These are phyloP conservation scores for Melanotaenia maccullochi DNA, from an alignment of 2,797 vertebrate species.

Conservation along the genomic window DNA sequence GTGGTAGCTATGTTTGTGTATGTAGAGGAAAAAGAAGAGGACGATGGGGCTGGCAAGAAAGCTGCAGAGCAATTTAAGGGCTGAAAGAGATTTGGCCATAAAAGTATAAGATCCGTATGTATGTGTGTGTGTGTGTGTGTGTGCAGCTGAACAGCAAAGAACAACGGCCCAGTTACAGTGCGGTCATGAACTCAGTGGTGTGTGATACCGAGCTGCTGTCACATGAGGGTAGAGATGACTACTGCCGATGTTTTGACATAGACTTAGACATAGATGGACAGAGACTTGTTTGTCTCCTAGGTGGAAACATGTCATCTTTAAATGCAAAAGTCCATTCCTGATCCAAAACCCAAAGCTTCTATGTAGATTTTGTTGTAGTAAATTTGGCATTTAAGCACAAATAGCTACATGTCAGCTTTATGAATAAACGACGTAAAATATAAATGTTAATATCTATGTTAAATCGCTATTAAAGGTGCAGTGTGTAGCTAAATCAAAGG, in stretches of 20 bases:
- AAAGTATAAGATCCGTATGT: constrained; percentile 1
- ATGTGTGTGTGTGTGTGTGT: neutral
- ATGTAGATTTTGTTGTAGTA: neutral
- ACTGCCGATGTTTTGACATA: constrained; percentile 41
- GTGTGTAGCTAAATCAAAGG: too few species aligned
- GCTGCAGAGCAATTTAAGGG: constrained; percentile 16
- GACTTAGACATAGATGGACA: constrained; percentile 25
- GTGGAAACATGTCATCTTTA: constrained; percentile 11
- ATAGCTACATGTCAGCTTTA: neutral
- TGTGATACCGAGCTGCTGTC: constrained; percentile 57
- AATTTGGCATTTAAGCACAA: neutral
- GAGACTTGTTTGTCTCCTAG: constrained; percentile 15
- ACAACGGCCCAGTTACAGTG: constrained; percentile 27
- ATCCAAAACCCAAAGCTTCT: constrained; percentile 6
- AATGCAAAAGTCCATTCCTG: constrained; percentile 19
- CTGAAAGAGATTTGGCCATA: constrained; percentile 28
- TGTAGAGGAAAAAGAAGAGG: neutral
- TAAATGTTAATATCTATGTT: too few species aligned
- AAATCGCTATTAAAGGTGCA: too few species aligned
- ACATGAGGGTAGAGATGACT: constrained; percentile 38
- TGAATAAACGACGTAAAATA: too few species aligned
- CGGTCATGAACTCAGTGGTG: constrained; percentile 40
- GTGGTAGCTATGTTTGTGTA: neutral
- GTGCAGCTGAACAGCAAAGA: constrained; percentile 17
- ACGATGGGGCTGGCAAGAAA: constrained; percentile 3